Evolutionary conservation across 2,888 invertebrate species (phyloP), one percentile per base, ranked within the genome.

Genomic region (Tenthredo amoena): DNA sequence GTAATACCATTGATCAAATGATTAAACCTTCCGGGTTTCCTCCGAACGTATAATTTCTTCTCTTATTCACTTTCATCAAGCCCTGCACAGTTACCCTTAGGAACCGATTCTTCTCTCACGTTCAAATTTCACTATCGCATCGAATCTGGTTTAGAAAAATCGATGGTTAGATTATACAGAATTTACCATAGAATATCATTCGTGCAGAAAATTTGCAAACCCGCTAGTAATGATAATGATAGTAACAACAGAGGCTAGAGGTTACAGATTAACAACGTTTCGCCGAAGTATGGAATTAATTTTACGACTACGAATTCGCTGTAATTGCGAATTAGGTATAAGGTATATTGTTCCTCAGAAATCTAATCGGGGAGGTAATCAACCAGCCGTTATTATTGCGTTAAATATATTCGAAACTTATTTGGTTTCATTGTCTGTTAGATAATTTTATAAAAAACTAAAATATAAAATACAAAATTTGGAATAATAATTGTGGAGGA

Each of bases 1-100:
- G 31, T 68, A 68, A 43, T 43, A 43, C 72, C 72, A 43, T 74
- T 43, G 43, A 74, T 74, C 68, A 68, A 68, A 34, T 34, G 18
- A 68, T 68, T 34, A 68, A 34, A 34, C 68, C 15, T 2, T 62
- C 18, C 21, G 31, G 18, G 68, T 68, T 68, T 68, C 18, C 68
- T 18, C 34, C 2, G 15, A 68, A 12, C 12, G 15, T 34, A 68
- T 15, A 4, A 34, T 68, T 34, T 68, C 34, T 15, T 31, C 4
- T 34, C 10, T 68, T 68, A 10, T 18, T 34, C 7, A 68, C 18
- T 68, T 34, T 34, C 34, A 34, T 68, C 34, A 34, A 34, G 15
- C 21, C 62, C 62, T n/a, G n/a, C n/a, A 9, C 9, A n/a, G 12
- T 15, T 55, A 55, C 18, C 21, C 62, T 62, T 26, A 4, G 26